Evolutionary conservation across 2,797 vertebrate species (phyloP), one percentile per base, ranked within the genome.

Genomic region (Triplophysa yarkandensis): DNA sequence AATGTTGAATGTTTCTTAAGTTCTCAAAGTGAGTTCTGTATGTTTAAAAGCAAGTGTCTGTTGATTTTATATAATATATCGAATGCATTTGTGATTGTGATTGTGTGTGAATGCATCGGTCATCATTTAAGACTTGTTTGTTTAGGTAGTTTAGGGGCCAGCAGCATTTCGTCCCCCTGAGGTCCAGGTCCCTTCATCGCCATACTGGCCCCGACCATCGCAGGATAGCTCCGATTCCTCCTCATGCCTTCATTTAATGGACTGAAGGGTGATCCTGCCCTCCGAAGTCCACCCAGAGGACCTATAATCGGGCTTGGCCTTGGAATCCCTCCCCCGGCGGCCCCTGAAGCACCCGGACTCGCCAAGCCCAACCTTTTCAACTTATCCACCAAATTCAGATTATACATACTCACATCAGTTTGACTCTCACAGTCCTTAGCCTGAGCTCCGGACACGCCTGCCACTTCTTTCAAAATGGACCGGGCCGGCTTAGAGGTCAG

Each of bases 161-260:
- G 91, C 68, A 95, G 88, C 71, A 93, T 92, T 77, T 92, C 93
- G 55, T 95, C 93, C 82, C 94, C 92, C 85, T 95, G 91, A 8
- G 95, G 92, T 0, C 93, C 92, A 0, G 96, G 95, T 57, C 92
- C 95, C 82, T 95, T 98, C 96, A 98, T 98, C 81, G 95, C 96
- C 97, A 98, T 97, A 88, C 97, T 98, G 82, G 96, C 96, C 17
- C 96, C 96, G 48, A 98, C 96, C 94, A 98, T 93, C 34, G 95
- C 93, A 16, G 97, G 97, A 86, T 96, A 98, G 87, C 95, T 99
- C 54, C 94, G 93, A 68, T 98, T 98, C 84, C 96, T 91, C 32
- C 95, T 93, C 80, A 98, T 95, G 72, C 96, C 95, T 6, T 94
- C 88, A 41, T 87, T 92, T 78, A 94, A 86, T 0, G 94, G 90